Conservation (phyloP, 1,140 invertebrate genomes). For the Leptinotarsa texana region DNA sequence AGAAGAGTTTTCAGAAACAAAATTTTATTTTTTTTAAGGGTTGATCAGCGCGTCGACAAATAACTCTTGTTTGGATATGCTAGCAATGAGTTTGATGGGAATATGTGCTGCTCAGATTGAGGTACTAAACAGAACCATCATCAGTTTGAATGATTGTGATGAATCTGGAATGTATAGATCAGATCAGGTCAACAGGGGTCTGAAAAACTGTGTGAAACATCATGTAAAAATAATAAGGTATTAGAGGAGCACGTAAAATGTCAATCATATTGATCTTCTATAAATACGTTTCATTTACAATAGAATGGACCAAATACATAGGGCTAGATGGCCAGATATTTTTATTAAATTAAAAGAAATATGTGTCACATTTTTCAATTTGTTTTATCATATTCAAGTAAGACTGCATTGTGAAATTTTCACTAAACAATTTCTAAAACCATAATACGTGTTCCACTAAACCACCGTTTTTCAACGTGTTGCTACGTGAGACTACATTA, state of each 20-base stretch:
- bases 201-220: conserved; percentile 25
- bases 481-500: too few species aligned
- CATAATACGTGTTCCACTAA: not conserved
- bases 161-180: not conserved
- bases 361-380: too few species aligned
- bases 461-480: not conserved
- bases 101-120: conserved; percentile 27
- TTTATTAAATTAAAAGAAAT: too few species aligned
- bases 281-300: not conserved
- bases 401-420: too few species aligned
- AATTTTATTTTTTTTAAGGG: not conserved
- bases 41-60: conserved; percentile 19
- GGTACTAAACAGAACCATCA: conserved; percentile 18
- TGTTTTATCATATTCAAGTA: too few species aligned
- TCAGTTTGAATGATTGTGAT: not conserved
- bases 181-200: not conserved
- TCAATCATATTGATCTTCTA: too few species aligned
- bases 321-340: not conserved
- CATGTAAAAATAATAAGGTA: conserved; percentile 31
- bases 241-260: too few species aligned
- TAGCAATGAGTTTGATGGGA: conserved; percentile 27
- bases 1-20: too few species aligned
- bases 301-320: not conserved
- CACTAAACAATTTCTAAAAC: too few species aligned
- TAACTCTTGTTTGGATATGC: conserved; percentile 26